Percentiles rank a stretch among this genome's conserved stretches.
Evolutionary conservation across 2,797 vertebrate species (phyloP).

Genomic region (Uromys caudimaculatus): DNA sequence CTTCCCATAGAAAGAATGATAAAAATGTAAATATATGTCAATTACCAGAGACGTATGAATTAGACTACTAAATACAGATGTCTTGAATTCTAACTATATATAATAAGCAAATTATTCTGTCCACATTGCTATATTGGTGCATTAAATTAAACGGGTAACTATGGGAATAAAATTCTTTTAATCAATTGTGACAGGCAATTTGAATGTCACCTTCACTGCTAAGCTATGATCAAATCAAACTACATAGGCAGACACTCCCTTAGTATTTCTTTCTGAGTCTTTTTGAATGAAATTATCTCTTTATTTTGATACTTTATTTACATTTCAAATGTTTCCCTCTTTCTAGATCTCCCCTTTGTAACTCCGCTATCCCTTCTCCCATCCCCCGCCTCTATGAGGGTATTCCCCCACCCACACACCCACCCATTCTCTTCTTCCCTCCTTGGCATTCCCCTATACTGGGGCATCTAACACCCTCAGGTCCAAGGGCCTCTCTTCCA

Average conservation of each 20-base stretch:
- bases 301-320: too few species aligned
- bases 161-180: background rate
- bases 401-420: too few species aligned
- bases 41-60: background rate
- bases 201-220: background rate
- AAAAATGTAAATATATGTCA: conserved; percentile 22
- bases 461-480: too few species aligned
- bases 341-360: too few species aligned
- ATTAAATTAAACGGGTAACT: background rate
- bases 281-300: background rate
- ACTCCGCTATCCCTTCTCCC: too few species aligned
- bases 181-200: background rate
- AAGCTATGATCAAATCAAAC: rapidly evolving
- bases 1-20: background rate
- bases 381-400: too few species aligned
- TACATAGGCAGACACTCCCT: background rate
- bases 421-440: too few species aligned
- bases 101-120: background rate
- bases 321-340: too few species aligned
- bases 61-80: background rate
- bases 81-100: background rate
- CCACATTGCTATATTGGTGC: background rate
- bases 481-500: too few species aligned
- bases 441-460: too few species aligned
- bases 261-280: background rate